Evolutionary conservation across 2,113 vertebrate species (phyloP), one percentile per base, ranked within the genome.

Genomic region (Theristicus caerulescens): DNA sequence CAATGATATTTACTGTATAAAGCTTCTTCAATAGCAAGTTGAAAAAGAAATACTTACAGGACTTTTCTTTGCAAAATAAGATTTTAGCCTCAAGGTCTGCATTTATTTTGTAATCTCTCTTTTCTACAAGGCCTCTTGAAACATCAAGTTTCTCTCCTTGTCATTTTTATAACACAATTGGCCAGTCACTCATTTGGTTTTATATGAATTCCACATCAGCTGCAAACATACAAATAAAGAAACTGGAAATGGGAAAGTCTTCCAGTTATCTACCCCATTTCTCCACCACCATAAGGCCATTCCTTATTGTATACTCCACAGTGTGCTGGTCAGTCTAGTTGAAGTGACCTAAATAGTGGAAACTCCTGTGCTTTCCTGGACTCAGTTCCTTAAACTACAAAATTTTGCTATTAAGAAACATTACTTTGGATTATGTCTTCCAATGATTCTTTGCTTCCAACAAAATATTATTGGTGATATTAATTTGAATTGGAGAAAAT

Each of bases 1-100:
- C 69, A 83, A 91, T 82, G 86, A 32, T 88, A 65, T 91, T 95
- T 87, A 69, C 57, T 86, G 24, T 80, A 94, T 86, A 95, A 96
- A 97, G 13, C 42, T 52, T 83, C 46, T 78, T 88, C 38, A 2
- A 67, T 73, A 40, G 52, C 15, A 84, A 82, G 21, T 34, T 40
- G 76, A 69, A 82, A 93, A 86, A 84, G 55, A 82, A 78, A 61
- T 38, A 57, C 61, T 85, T 82, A 34, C 15, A 85, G 40, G 13
- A 8, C 2, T 85, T 76, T 61, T 84, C 47, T 82, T 86, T 61
- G 31, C 19, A 92, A 94, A 95, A 36, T 86, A 88, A 89, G 72
- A 84, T 79, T 92, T 87, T 77, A 73, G 19, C 54, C n/a, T 76
- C 32, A 40, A 87, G 26, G 8, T 85, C 62, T 94, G 32, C 0